Evolutionary conservation across 2,113 vertebrate species (phyloP), one percentile per base, ranked within the genome.

Genomic region (Paedocypris sp.): DNA sequence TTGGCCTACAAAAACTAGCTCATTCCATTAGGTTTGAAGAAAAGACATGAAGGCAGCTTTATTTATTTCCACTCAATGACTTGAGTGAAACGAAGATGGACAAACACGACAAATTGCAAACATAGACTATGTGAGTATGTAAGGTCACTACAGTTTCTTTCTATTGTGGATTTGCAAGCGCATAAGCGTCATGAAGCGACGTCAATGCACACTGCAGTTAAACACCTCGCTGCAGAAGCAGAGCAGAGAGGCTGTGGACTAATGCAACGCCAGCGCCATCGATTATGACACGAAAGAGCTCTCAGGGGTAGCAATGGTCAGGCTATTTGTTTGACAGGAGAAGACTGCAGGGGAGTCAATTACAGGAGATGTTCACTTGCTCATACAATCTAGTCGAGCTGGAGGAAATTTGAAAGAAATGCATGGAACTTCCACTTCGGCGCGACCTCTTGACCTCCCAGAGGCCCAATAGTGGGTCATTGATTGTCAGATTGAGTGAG

Each of bases 301-400:
- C 78, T 75, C 75, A 31, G 54, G 70, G 70, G 72, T 58, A 71
- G 47, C 72, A 63, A 54, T 65, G 72, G 61, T 68, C 67, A 46
- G 69, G 60, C 69, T 70, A 75, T 75, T 78, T 79, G 72, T 78
- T 79, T 81, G 76, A 82, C 70, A 69, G 69, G 48, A 75, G 77
- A 63, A 74, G 64, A 78, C 72, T 56, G 60, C 64, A 38, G 67
- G 61, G 65, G 68, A 80, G 76, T 83, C 77, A 79, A 80, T 86
- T 83, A 72, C 46, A 76, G 66, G 32, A 29, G 36, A 36, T 51
- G 45, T 68, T 63, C 68, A 66, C 68, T 62, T 60, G 47, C 72
- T 62, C 75, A 69, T 22, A 4, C 20, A 62, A 39, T 35, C 16
- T 29, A 63, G 75, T 65, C 68, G 73, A 70, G 59, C 64, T 48